Base-by-base conservation (phyloP, 1,140 invertebrate genomes). In the Bombus impatiens region DNA sequence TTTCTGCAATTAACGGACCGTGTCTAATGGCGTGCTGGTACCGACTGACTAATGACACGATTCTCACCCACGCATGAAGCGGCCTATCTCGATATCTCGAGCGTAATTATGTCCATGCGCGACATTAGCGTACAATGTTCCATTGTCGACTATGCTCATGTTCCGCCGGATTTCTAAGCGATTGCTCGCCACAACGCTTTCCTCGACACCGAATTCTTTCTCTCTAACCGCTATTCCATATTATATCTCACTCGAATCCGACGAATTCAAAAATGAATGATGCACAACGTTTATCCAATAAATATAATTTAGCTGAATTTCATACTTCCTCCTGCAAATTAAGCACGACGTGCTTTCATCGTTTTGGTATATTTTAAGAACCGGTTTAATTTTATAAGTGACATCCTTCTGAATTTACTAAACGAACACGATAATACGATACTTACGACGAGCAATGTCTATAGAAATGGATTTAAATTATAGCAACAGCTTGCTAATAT, bases 51-150 rank as follows among this genome's bases (percentile, higher is more conserved):
- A 89, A 91, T 82, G 89, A 91, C 86, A 89, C 88, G 88, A 84
- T 91, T 89, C 86, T 87, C 90, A 87, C 90, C 91, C 91, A 91
- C 91, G 89, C 89, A 87, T 32, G 80, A 78, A 76, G 47, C 84
- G 6, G 35, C 44, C 57, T 71, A 88, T 90, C 88, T 77, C 86
- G 88, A 85, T 90, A 90, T 86, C 89, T 68, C 78, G 68, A 35
- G 70, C 74, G 90, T 91, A 91, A 91, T 91, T 90, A 91, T 76
- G 87, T 88, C 83, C 71, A 71, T 77, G 79, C 67, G 82, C 84
- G 85, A 92, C 83, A 91, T 91, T 92, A 92, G 88, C 85, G 71
- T 86, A 88, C 88, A 92, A 91, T 92, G 91, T 92, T 75, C 88
- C 87, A 91, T 91, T 91, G 91, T 91, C 82, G 82, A 70, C 25